Evolutionary conservation across 1,140 invertebrate genomes (phyloP), one percentile per base, ranked within the genome.

Genomic region (Lerema accius): DNA sequence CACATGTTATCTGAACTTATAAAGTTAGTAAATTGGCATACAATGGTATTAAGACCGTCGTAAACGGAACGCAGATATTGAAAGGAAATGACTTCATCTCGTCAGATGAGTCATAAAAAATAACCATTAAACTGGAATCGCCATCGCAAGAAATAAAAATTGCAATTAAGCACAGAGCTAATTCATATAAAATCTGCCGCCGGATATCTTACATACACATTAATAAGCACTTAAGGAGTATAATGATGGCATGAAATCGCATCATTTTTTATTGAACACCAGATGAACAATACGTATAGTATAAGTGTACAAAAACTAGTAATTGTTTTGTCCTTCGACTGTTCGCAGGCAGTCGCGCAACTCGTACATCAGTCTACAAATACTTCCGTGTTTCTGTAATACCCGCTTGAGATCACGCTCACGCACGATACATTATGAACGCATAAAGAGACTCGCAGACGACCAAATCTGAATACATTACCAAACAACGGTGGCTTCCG

Each of bases 261-360:
- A 19, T 16, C 35, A 23, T 51, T 50, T 17, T 45, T 46, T 37
- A 32, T 48, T 14, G 16, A 51, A 11, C 16, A 16, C 9, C 35
- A n/a, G n/a, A n/a, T n/a, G 49, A 51, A 39, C 49, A 39, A 26
- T 42, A 55, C 5, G 19, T 23, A 23, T 23, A 2, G 19, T 23
- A 23, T 23, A 5, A 23, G 5, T n/a, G n/a, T 37, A 55, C 50
- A 55, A 55, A 55, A 55, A 55, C 11, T 11, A 10, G 7, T 55
- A 42, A 55, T 42, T 26, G 50, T 26, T 55, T 55, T 19, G 37
- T 15, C 50, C 50, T 55, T 55, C 50, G 17, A 26, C 17, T 40
- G 17, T 46, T 51, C 51, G 46, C 63, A 65, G 45, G 63, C 26
- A n/a, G n/a, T 39, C 61, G 14, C 43, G 43, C 11, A 23, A 39